phyloP scores from a whole-genome alignment of 2,797 vertebrate species.

The Poecile montanus region DNA sequence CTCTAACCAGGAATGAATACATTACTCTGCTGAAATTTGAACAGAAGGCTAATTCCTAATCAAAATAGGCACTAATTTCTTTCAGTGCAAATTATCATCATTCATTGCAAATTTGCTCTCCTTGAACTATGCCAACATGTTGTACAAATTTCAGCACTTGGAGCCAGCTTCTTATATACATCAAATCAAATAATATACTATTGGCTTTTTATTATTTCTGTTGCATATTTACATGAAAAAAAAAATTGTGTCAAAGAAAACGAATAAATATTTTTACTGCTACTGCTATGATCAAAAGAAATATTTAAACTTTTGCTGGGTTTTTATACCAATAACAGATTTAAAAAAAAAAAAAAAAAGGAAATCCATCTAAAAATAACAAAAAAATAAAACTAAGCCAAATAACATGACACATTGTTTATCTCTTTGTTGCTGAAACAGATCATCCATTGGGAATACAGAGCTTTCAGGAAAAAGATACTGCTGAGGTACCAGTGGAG shows the following conservation, averaged over 20 bases:
- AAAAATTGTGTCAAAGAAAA: background rate
- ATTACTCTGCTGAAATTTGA: slow-evolving; percentile 69
- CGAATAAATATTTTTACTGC: background rate
- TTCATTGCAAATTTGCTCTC: slow-evolving; percentile 74
- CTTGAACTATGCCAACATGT: slow-evolving; percentile 62
- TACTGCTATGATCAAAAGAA: background rate
- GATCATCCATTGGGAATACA: slow-evolving; percentile 16
- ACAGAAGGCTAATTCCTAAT: slow-evolving; percentile 77
- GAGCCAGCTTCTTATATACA: slow-evolving; percentile 6
- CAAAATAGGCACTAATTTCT: slow-evolving; percentile 77
- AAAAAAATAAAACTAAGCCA: background rate
- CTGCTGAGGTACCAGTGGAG: slow-evolving; percentile 2
- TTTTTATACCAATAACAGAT: background rate
- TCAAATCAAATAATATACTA: slow-evolving; percentile 26
- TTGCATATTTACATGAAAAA: background rate
- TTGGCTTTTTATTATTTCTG: slow-evolving; percentile 19
- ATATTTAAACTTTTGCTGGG: background rate
- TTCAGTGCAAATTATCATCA: slow-evolving; percentile 73
- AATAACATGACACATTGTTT: slow-evolving; percentile 30
- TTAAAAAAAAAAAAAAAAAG: background rate
- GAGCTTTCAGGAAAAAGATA: slow-evolving; percentile 13
- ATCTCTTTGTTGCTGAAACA: slow-evolving; percentile 35
- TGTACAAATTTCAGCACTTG: slow-evolving; percentile 51
- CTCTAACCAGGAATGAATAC: slow-evolving; percentile 60
- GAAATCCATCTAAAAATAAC: background rate